These are phyloP conservation scores for Spongilla lacustris DNA, from an alignment of 37 sponge, comb jelly and placozoan genomes.

Conservation along the genomic window DNA sequence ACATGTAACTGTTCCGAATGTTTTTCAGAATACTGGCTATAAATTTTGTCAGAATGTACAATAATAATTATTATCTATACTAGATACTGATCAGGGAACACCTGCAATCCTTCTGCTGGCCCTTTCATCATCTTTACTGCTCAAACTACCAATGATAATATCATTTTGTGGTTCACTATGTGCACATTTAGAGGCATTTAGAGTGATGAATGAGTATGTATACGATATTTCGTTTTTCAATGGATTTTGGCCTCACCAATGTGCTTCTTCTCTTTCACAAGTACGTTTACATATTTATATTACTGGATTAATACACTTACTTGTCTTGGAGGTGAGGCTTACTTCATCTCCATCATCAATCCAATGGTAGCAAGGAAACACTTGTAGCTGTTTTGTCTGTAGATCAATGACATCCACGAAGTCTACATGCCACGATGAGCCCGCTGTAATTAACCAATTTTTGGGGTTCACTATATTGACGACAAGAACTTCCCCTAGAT, in stretches of 20 bases:
- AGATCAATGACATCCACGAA: background rate
- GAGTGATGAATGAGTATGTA: too few relatives aligned
- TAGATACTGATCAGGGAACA: too few relatives aligned
- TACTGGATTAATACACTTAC: constrained; percentile 4
- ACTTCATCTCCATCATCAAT: constrained; percentile 17
- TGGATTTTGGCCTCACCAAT: background rate
- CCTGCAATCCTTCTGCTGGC: too few relatives aligned
- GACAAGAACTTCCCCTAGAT: constrained; percentile 35
- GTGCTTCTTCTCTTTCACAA: background rate
- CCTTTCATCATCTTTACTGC: too few relatives aligned
- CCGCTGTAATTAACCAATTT: background rate
- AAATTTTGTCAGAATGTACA: too few relatives aligned
- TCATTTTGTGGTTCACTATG: too few relatives aligned
- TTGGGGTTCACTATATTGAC: constrained; percentile 17
- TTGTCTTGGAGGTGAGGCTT: constrained; percentile 11
- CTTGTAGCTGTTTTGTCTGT: background rate
- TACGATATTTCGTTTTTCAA: too few relatives aligned
- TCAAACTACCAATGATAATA: too few relatives aligned
- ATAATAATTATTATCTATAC: too few relatives aligned
- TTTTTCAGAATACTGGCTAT: too few relatives aligned
- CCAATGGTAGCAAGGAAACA: constrained; percentile 55
- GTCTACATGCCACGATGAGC: constrained; percentile 33
- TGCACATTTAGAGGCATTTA: too few relatives aligned
- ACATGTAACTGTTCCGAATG: too few relatives aligned
- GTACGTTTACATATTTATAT: background rate